A percentile compares a stretch with the other conserved stretches of the same genome.
These are phyloP conservation scores for Lycia hirtaria DNA, from an alignment of 2,888 invertebrate genomes.

Conservation along the genomic window DNA sequence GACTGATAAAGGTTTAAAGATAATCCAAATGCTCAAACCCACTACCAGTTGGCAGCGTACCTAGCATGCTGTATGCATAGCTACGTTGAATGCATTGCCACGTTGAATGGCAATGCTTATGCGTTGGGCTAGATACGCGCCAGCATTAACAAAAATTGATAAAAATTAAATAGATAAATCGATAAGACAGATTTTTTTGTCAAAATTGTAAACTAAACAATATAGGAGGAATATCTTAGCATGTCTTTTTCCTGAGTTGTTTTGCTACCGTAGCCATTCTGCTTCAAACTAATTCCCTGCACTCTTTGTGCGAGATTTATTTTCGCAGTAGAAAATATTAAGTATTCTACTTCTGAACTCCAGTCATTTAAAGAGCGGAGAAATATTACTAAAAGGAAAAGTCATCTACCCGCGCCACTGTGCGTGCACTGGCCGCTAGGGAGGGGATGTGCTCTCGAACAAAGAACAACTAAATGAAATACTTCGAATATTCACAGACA, in stretches of 20 bases:
- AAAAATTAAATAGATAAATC: no score
- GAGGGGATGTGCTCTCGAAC: neutral
- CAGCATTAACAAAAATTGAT: no score
- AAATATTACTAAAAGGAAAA: slow-evolving; percentile 35
- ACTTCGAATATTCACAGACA: no score
- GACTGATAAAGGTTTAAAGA: no score
- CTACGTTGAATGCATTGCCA: no score
- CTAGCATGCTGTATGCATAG: no score
- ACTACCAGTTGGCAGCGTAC: no score
- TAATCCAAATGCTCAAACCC: no score
- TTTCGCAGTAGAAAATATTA: slow-evolving; percentile 21
- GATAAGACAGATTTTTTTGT: no score
- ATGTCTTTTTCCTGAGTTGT: neutral
- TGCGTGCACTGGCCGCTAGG: slow-evolving; percentile 27
- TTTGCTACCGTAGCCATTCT: neutral
- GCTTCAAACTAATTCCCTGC: slow-evolving; percentile 4
- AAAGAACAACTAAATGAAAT: no score
- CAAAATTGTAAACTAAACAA: neutral
- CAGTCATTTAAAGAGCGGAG: slow-evolving; percentile 25
- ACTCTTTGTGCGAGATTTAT: slow-evolving; percentile 16
- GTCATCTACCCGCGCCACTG: slow-evolving; percentile 25
- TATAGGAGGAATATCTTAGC: neutral
- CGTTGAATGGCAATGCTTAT: no score
- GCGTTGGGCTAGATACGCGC: no score
- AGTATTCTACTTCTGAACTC: slow-evolving; percentile 19